Evolutionary conservation across 2,888 invertebrate genomes (phyloP).

Genomic region (Drosophila pseudotakahashii): DNA sequence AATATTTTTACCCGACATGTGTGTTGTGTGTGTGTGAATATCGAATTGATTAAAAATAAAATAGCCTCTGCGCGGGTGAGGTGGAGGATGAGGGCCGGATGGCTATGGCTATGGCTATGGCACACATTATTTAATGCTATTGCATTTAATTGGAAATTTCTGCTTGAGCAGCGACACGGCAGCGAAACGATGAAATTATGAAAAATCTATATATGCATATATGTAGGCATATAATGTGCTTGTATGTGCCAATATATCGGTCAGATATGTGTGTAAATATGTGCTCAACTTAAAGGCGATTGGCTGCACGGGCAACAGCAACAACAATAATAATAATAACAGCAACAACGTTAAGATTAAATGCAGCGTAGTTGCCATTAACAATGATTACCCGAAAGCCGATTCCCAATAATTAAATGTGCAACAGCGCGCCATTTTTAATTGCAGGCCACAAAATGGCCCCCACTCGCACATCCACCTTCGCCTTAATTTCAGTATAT

Average conservation of each 20-base stretch:
- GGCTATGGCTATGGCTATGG: conserved; percentile 9
- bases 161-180: conserved; percentile 52
- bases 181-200: conserved; percentile 55
- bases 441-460: conserved; percentile 74
- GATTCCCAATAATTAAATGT: conserved; percentile 81
- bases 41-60: conserved; percentile 42
- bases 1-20: conserved; percentile 22
- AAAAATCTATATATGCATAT: conserved; percentile 47
- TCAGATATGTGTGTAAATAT: conserved; percentile 23
- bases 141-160: conserved; percentile 65
- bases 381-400: conserved; percentile 81
- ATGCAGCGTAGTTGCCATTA: conserved; percentile 79
- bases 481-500: conserved; percentile 22
- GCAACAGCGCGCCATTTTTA: conserved; percentile 80
- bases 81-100: conserved; percentile 6
- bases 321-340: conserved; percentile 13
- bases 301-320: conserved; percentile 24
- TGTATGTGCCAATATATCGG: conserved; percentile 12
- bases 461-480: conserved; percentile 25
- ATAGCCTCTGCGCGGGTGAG: conserved; percentile 11
- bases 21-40: conserved; percentile 21
- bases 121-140: conserved; percentile 51
- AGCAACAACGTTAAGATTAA: conserved; percentile 66
- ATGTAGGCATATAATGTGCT: conserved; percentile 1
- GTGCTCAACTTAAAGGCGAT: conserved; percentile 60